Evolutionary conservation across 2,888 invertebrate genomes (phyloP).

Genomic region (Nymphalis polychloros): DNA sequence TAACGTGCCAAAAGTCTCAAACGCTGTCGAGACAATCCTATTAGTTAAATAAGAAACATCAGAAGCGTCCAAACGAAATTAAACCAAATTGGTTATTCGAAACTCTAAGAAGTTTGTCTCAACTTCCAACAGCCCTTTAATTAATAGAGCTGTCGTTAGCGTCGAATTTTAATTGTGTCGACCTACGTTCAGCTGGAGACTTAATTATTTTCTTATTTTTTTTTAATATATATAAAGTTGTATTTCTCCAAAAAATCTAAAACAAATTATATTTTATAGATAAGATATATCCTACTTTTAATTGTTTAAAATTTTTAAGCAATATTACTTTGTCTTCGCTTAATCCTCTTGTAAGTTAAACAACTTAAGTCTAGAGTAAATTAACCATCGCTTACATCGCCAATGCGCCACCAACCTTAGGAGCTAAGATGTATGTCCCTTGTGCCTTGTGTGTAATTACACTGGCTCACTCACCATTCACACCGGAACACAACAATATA

Average conservation of each 20-base stretch:
- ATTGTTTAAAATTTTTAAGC: no score
- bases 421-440: no score
- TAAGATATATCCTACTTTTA: no score
- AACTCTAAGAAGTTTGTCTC: slow-evolving; percentile 31
- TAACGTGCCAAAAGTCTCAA: no score
- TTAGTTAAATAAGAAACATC: slow-evolving; percentile 8
- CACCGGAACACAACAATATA: no score
- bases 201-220: slow-evolving; percentile 9
- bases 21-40: neutral
- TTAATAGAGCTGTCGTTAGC: slow-evolving; percentile 47
- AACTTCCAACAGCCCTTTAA: slow-evolving; percentile 48
- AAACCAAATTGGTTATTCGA: slow-evolving; percentile 33
- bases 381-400: no score
- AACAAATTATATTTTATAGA: neutral
- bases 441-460: no score
- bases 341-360: no score
- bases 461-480: no score
- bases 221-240: slow-evolving; percentile 10
- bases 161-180: slow-evolving; percentile 45
- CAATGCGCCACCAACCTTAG: no score
- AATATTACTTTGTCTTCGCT: no score
- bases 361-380: no score
- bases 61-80: slow-evolving; percentile 19
- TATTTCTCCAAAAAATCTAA: neutral
- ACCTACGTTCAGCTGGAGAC: slow-evolving; percentile 13